These are phyloP conservation scores for Pitangus sulphuratus DNA, from an alignment of 2,797 vertebrate genomes.

Conservation along the genomic window DNA sequence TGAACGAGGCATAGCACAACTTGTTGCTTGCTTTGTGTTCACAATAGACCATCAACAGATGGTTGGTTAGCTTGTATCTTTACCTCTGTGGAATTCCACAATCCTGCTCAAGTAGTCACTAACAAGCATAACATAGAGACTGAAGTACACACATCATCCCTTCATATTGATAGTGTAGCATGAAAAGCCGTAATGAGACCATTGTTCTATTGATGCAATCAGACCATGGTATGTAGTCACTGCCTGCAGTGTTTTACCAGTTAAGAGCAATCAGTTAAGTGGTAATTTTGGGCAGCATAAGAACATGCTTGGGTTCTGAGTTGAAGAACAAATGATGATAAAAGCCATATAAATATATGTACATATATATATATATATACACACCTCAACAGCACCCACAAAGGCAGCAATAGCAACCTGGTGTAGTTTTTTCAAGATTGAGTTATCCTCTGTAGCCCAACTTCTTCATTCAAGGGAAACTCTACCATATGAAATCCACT, in stretches of 20 bases:
- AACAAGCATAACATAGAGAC: neutral
- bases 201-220: neutral
- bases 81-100: neutral
- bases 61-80: neutral
- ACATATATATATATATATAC: too few relatives aligned
- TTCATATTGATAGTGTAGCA: neutral
- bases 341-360: neutral
- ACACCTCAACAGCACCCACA: neutral
- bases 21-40: neutral
- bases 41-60: neutral
- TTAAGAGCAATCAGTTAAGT: neutral
- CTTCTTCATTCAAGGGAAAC: neutral
- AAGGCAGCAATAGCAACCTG: neutral
- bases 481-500: neutral
- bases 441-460: neutral
- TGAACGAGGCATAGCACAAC: neutral
- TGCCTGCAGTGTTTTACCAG: neutral
- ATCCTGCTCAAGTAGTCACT: neutral
- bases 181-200: neutral
- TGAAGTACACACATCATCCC: neutral
- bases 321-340: neutral
- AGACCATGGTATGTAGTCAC: accelerated
- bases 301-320: neutral
- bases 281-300: neutral
- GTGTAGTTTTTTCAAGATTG: neutral